Base-by-base conservation (phyloP, 2,888 invertebrate genomes). In the Drosophila flavopinicola region DNA sequence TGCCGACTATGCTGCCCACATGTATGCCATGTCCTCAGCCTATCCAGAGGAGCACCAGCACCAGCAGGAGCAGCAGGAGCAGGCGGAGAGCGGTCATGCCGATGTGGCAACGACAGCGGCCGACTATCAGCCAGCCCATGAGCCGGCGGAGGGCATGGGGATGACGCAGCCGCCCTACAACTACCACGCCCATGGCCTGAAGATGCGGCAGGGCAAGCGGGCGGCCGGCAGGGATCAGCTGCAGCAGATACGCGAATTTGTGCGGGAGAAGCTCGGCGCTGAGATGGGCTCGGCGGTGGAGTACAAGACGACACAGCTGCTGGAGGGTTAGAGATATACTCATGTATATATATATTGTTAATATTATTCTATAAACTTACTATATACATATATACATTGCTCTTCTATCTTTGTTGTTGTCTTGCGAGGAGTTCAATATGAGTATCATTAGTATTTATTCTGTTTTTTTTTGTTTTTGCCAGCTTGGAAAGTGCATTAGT, bases 141-240 rank as follows among this genome's bases (percentile, higher is more conserved):
- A 38, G 25, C 23, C 6, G 66, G 32, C 44, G 3, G 74, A 73
- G 1, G 47, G 66, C 5, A 76, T 78, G 7, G 70, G 80, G 25
- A 88, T 88, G 1, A 87, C 90, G 0, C 90, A 88, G 61, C 75
- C 82, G 7, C 91, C 91, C 11, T 89, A 76, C 29, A 91, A 91
- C 60, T 91, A 91, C 61, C 91, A 91, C 45, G 90, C 91, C 27
- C 88, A 88, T 29, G 52, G 74, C 1, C 58, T 73, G 1, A 83
- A 86, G 53, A 49, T 75, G 66, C 66, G 65, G 15, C 78, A 35
- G 49, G 74, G 63, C 32, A 75, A 66, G 47, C 60, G 78, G 33
- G 59, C 80, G 2, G 64, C 67, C 17, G 80, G 75, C 13, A n/a
- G 69, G 42, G 47, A 60, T n/a, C 75, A 77, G 11, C 65, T 87